Conservation (phyloP, 1,140 invertebrate species). For the Drosophila navojoa region DNA sequence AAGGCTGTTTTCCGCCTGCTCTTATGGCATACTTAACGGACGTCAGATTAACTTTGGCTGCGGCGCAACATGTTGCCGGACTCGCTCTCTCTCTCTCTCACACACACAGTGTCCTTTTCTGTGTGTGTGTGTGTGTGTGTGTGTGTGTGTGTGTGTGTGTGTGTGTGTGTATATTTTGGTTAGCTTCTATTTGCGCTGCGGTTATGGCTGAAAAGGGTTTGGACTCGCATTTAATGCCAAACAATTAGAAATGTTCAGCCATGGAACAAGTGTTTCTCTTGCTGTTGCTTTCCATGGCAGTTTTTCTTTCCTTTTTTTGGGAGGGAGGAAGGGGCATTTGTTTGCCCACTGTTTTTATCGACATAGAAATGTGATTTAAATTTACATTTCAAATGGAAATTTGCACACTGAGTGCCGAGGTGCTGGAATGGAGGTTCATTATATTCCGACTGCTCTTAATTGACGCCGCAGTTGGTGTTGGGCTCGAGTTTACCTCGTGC, state of each 20-base stretch:
- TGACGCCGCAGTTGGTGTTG: conserved; percentile 22
- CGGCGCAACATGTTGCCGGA: conserved; percentile 32
- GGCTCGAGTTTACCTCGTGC: conserved; percentile 41
- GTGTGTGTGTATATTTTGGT: background rate
- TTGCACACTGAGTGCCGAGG: conserved; percentile 7
- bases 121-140: background rate
- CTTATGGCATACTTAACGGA: conserved; percentile 40
- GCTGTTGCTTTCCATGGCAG: conserved; percentile 16
- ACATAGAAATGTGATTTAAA: conserved; percentile 50
- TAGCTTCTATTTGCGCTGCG: conserved; percentile 36
- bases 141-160: background rate
- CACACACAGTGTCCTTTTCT: no score
- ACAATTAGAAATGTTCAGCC: conserved; percentile 32
- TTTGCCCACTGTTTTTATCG: conserved; percentile 29
- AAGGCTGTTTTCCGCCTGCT: background rate
- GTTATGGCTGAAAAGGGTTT: conserved; percentile 13
- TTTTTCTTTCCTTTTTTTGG: background rate
- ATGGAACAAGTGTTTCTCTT: conserved; percentile 28
- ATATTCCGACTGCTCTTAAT: conserved; percentile 6
- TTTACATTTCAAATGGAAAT: conserved; percentile 60
- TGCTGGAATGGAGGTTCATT: background rate
- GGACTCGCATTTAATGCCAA: conserved; percentile 8
- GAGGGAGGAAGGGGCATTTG: background rate
- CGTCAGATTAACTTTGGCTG: conserved; percentile 36
- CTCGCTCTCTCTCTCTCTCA: background rate